These are phyloP conservation scores for Rotaria sp. DNA, from an alignment of 2,888 invertebrate species.

Conservation along the genomic window DNA sequence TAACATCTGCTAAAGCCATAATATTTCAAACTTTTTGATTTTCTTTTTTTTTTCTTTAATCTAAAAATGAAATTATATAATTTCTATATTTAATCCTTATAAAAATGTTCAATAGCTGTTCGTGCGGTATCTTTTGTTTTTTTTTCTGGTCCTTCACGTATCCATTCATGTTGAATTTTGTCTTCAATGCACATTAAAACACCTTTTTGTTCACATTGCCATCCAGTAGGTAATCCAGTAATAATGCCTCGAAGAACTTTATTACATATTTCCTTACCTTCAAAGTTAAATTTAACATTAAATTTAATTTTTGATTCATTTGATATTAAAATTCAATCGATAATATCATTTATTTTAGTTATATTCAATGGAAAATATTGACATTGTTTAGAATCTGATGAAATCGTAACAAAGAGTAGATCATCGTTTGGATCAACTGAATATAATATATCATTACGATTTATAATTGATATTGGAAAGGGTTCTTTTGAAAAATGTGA, in stretches of 20 bases:
- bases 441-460: neutral
- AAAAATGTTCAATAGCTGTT: conserved; percentile 1
- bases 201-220: conserved; percentile 18
- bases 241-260: neutral
- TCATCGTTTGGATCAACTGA: neutral
- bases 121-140: neutral
- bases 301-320: neutral
- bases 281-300: neutral
- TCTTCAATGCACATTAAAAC: neutral
- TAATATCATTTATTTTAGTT: neutral
- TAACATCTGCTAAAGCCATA: neutral
- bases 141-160: neutral
- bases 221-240: neutral
- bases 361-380: neutral
- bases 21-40: neutral
- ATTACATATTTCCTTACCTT: neutral
- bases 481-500: neutral
- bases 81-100: conserved; percentile 7
- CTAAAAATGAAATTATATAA: neutral
- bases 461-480: neutral
- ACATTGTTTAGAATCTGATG: neutral
- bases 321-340: neutral
- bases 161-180: neutral
- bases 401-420: neutral
- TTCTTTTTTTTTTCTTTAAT: neutral